Percentiles rank a stretch among this genome's conserved stretches.
phyloP scores from a whole-genome alignment of 2,888 invertebrate species.

The Chymomyza procnemis region DNA sequence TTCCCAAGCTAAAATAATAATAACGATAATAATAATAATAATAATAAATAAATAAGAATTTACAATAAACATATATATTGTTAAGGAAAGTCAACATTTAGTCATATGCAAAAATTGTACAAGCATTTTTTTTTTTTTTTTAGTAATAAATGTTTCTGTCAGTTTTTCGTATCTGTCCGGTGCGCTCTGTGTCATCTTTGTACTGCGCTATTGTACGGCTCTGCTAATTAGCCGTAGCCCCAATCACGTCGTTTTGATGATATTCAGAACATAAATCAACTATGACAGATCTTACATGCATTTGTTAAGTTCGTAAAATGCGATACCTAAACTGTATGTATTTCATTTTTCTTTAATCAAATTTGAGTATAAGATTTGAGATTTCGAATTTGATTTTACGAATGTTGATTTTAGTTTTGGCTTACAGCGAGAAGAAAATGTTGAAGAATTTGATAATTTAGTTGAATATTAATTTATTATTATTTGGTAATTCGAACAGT shows the following conservation, averaged over 20 bases:
- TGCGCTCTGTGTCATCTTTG: not conserved
- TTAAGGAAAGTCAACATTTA: conserved; percentile 48
- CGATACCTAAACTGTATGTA: not conserved
- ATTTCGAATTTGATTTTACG: too few species aligned
- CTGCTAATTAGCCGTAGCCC: not conserved
- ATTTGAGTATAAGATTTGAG: too few species aligned
- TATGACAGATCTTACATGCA: not conserved
- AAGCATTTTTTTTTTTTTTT: too few species aligned
- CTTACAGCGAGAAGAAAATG: too few species aligned
- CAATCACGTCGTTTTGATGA: not conserved
- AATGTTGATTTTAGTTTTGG: too few species aligned
- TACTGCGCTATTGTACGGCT: not conserved
- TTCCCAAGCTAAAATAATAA: conserved; percentile 45
- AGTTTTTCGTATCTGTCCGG: not conserved
- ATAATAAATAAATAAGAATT: too few species aligned
- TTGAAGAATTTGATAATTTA: too few species aligned
- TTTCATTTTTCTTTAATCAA: too few species aligned
- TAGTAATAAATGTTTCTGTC: not conserved
- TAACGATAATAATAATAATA: too few species aligned
- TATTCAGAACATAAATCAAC: not conserved
- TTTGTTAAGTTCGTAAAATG: not conserved
- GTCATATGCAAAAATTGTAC: not conserved
- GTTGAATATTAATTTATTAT: too few species aligned
- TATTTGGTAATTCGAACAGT: too few species aligned
- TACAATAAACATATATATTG: conserved; percentile 41